Evolutionary conservation across 2,888 invertebrate species (phyloP).

Genomic region (Ferdinandea cuprea): DNA sequence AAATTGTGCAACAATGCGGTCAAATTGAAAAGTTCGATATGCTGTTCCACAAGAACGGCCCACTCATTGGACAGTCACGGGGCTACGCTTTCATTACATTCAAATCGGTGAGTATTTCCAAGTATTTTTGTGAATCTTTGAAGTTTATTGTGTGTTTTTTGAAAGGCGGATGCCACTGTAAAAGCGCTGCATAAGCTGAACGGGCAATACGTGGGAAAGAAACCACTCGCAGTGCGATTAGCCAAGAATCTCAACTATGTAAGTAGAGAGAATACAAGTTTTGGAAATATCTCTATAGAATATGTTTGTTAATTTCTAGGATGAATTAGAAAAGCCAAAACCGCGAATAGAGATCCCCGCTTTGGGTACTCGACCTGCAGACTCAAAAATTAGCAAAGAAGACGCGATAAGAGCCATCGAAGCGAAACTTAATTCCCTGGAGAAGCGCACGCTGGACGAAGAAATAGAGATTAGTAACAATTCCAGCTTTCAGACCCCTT

Average conservation of each 20-base stretch:
- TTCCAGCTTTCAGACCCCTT: conserved; percentile 85
- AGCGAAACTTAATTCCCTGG: conserved; percentile 92
- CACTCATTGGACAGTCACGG: conserved; percentile 93
- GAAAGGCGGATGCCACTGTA: conserved; percentile 85
- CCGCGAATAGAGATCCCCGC: conserved; percentile 91
- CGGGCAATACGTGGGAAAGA: conserved; percentile 89
- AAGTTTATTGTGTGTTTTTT: not conserved
- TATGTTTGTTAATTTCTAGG: conserved; percentile 84
- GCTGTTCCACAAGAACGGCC: conserved; percentile 95
- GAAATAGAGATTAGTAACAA: conserved; percentile 86
- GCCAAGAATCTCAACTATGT: conserved; percentile 90
- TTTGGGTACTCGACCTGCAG: conserved; percentile 86
- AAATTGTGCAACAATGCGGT: conserved; percentile 97
- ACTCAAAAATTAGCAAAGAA: conserved; percentile 88
- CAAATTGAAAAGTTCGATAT: conserved; percentile 97
- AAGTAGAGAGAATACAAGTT: conserved; percentile 79
- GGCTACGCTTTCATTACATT: conserved; percentile 98
- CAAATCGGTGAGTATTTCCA: conserved; percentile 83
- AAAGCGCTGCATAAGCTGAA: conserved; percentile 89
- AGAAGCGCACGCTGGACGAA: conserved; percentile 86
- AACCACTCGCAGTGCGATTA: conserved; percentile 91
- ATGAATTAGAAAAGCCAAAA: conserved; percentile 90
- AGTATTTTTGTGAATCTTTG: not conserved
- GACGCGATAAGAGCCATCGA: conserved; percentile 94
- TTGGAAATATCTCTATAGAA: not conserved